Conservation (phyloP, 2,888 invertebrate genomes). For the Ichneumoninae sp. region DNA sequence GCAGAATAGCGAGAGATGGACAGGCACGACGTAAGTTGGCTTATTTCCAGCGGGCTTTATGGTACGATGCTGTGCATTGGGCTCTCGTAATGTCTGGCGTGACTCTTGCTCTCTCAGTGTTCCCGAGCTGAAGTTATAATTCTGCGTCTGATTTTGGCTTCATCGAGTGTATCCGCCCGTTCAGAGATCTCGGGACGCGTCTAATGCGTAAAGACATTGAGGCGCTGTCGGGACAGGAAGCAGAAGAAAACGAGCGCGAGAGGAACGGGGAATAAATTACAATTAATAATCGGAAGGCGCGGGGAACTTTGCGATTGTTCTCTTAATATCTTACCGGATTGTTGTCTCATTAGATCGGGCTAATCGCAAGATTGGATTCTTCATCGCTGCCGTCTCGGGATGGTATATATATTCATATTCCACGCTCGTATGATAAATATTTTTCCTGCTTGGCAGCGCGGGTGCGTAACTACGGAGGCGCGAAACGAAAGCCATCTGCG, state of each 20-base stretch:
- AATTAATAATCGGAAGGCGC: conserved; percentile 12
- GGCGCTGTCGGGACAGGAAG: conserved; percentile 26
- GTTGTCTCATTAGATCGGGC: conserved; percentile 16
- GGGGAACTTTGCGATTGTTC: conserved; percentile 8
- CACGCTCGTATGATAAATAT: conserved; percentile 43
- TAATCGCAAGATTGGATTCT: conserved; percentile 47
- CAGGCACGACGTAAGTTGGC: conserved; percentile 64
- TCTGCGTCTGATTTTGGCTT: conserved; percentile 63
- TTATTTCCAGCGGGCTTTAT: conserved; percentile 56
- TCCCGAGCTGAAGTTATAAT: conserved; percentile 59
- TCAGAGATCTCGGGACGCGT: conserved; percentile 15
- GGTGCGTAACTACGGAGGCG: conserved; percentile 69
- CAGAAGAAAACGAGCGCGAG: conserved; percentile 21
- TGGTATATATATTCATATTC: not conserved
- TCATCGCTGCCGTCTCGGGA: conserved; percentile 19
- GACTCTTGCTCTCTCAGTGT: conserved; percentile 36
- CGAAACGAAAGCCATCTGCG: conserved; percentile 71
- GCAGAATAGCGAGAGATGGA: conserved; percentile 59
- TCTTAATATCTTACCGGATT: not conserved
- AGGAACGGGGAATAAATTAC: conserved; percentile 4
- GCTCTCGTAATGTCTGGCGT: conserved; percentile 36
- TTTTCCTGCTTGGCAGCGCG: conserved; percentile 48
- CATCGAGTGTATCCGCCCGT: conserved; percentile 59
- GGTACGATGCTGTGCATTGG: not conserved
- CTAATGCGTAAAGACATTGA: conserved; percentile 20